These are phyloP conservation scores for Porphyrio hochstetteri DNA, from an alignment of 2,113 vertebrate genomes.

Conservation along the genomic window DNA sequence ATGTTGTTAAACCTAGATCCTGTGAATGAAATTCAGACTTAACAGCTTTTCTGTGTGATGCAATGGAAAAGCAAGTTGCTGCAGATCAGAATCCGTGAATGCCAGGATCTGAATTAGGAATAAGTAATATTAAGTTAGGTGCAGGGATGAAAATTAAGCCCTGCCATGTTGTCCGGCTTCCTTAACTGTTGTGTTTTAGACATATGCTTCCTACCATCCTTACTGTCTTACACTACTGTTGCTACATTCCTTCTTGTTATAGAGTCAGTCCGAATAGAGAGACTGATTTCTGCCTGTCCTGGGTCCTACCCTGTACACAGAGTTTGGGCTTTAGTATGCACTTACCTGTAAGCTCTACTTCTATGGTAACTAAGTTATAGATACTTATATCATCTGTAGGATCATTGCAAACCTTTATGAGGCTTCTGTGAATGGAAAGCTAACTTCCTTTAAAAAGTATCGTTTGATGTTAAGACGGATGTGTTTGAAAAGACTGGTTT, in stretches of 20 bases:
- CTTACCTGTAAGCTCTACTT: neutral
- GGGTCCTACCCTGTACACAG: neutral
- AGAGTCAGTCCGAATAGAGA: neutral
- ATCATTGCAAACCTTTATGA: neutral
- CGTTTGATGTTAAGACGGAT: neutral
- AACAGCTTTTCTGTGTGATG: neutral
- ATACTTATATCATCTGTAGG: neutral
- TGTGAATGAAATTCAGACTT: neutral
- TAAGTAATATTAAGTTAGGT: neutral
- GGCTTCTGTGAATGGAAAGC: neutral
- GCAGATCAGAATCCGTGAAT: neutral
- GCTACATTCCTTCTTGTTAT: neutral
- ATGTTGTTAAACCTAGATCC: neutral
- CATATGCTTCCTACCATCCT: fast-evolving
- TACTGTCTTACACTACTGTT: neutral
- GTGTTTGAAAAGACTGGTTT: neutral
- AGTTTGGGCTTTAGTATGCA: neutral
- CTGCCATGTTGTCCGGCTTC: neutral
- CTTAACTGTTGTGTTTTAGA: fast-evolving
- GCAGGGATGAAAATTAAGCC: neutral
- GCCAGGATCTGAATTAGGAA: neutral
- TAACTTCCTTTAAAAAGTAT: neutral
- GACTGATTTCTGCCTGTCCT: neutral
- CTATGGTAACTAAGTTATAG: neutral
- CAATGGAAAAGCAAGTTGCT: neutral